These are phyloP conservation scores for Ennomos quercinarius DNA, from an alignment of 2,888 invertebrate genomes.

Conservation along the genomic window DNA sequence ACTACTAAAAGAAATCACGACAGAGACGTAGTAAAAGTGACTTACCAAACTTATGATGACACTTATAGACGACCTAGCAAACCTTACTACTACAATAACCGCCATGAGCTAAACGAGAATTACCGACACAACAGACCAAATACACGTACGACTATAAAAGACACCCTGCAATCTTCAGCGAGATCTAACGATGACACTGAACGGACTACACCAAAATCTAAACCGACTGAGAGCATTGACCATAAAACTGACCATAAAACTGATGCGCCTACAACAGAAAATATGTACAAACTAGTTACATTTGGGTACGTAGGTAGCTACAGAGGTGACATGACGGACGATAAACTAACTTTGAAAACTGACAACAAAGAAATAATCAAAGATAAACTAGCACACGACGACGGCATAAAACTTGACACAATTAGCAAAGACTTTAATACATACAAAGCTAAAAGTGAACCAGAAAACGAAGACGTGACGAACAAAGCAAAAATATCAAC, in stretches of 20 bases:
- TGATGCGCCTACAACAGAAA: slow-evolving; percentile 64
- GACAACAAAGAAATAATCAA: slow-evolving; percentile 38
- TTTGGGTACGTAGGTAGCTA: slow-evolving; percentile 81
- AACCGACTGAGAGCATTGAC: slow-evolving; percentile 34
- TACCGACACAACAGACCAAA: slow-evolving; percentile 63
- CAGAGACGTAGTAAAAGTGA: slow-evolving; percentile 77
- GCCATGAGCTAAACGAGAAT: slow-evolving; percentile 57
- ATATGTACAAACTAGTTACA: slow-evolving; percentile 76
- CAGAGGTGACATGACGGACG: slow-evolving; percentile 57
- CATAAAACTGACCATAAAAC: slow-evolving; percentile 35
- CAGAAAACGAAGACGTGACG: slow-evolving; percentile 42
- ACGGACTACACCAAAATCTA: slow-evolving; percentile 30
- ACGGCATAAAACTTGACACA: slow-evolving; percentile 39
- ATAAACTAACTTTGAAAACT: slow-evolving; percentile 34
- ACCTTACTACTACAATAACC: slow-evolving; percentile 70
- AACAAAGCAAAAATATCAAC: slow-evolving; percentile 69
- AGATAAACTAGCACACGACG: slow-evolving; percentile 35
- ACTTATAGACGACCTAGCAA: slow-evolving; percentile 76
- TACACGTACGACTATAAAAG: slow-evolving; percentile 51
- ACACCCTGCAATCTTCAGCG: slow-evolving; percentile 65
- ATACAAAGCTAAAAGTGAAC: slow-evolving; percentile 50
- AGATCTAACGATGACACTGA: slow-evolving; percentile 69
- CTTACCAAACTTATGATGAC: slow-evolving; percentile 78
- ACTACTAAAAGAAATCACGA: slow-evolving; percentile 69
- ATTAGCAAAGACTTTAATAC: slow-evolving; percentile 74